Percentiles rank a stretch among this genome's conserved stretches.
These are phyloP conservation scores for Neostethus bicornis DNA, from an alignment of 2,797 vertebrate species.

Conservation along the genomic window DNA sequence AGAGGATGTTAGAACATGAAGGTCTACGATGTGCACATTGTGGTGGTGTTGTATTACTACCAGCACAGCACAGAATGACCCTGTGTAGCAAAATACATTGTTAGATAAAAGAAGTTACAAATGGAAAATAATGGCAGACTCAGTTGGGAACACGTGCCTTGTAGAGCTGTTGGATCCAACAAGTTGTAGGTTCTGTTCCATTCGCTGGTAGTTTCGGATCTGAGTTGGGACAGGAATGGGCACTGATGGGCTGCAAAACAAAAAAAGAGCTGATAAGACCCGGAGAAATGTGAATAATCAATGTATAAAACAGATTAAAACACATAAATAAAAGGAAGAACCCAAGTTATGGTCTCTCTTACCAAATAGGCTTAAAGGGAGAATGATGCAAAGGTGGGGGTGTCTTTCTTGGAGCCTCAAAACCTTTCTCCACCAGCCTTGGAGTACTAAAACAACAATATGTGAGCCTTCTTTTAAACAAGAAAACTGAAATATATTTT, in stretches of 20 bases:
- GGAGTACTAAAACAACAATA: constrained; percentile 74
- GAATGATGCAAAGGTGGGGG: constrained; percentile 79
- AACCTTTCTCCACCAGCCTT: constrained; percentile 77
- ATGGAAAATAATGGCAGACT: background rate
- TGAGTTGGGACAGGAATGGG: constrained; percentile 96
- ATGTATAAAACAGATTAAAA: background rate
- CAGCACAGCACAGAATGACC: constrained; percentile 73
- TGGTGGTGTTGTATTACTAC: constrained; percentile 76
- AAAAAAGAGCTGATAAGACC: constrained; percentile 15
- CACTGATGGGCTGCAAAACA: constrained; percentile 82
- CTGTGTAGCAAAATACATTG: constrained; percentile 63
- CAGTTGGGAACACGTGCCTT: constrained; percentile 71
- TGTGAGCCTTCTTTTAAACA: constrained; percentile 1
- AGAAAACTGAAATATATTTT: background rate
- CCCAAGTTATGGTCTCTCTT: constrained; percentile 42
- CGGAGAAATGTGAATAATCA: background rate
- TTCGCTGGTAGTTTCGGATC: constrained; percentile 92
- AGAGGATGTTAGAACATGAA: constrained; percentile 63
- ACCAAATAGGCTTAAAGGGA: constrained; percentile 85
- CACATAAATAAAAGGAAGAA: background rate
- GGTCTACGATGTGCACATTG: constrained; percentile 70
- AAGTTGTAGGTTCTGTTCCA: constrained; percentile 89
- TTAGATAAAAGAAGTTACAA: constrained; percentile 10
- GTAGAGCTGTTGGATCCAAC: constrained; percentile 75
- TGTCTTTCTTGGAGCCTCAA: constrained; percentile 74